These are phyloP conservation scores for Proteles cristata DNA, from an alignment of 2,113 vertebrate genomes.

Conservation along the genomic window DNA sequence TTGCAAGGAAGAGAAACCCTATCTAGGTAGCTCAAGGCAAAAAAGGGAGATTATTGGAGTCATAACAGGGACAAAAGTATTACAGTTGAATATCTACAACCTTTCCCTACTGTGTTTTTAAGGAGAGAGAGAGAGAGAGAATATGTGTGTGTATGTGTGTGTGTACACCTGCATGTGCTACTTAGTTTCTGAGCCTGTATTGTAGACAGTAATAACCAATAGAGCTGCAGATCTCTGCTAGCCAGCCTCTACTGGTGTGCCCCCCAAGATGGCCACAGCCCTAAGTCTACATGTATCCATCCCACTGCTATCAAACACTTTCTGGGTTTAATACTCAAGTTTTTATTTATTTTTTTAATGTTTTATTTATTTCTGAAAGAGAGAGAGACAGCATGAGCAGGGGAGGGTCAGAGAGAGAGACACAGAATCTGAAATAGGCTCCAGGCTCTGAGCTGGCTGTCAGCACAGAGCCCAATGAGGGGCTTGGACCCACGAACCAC, in stretches of 20 bases:
- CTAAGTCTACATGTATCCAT: background rate
- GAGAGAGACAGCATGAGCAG: no score
- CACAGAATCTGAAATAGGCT: no score
- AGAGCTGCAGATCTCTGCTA: background rate
- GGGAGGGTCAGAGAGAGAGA: no score
- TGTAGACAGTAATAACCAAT: rapidly evolving
- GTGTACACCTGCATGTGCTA: background rate
- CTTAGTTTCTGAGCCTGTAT: background rate
- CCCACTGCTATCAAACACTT: background rate
- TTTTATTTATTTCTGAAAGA: no score
- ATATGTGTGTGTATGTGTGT: background rate
- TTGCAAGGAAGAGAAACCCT: constrained; percentile 21
- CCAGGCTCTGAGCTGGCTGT: no score
- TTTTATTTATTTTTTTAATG: background rate
- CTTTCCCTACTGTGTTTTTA: background rate
- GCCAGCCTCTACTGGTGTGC: no score
- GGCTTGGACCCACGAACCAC: no score
- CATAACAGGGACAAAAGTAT: background rate
- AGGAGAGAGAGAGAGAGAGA: no score
- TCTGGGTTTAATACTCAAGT: background rate
- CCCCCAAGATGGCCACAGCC: background rate
- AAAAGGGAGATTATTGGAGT: background rate
- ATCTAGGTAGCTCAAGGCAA: background rate
- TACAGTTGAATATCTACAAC: background rate
- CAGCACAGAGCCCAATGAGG: no score